Conservation (phyloP, 2,888 invertebrate genomes). For the Orchesella flavescens region DNA sequence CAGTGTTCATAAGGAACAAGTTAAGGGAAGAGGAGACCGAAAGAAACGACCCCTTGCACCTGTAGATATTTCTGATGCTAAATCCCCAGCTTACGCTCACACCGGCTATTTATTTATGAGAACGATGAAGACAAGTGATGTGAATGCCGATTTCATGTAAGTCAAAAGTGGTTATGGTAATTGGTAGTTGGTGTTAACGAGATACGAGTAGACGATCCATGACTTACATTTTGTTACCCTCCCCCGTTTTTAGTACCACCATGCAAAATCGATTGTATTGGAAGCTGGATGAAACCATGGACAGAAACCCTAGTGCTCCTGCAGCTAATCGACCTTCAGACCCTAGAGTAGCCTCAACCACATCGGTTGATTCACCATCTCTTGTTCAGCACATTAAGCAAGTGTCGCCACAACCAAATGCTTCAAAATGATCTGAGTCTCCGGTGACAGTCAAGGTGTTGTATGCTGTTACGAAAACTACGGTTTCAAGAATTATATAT, state of each 20-base stretch:
- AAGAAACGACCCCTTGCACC: constrained; percentile 60
- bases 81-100: constrained; percentile 58
- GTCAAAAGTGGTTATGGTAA: not conserved
- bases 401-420: constrained; percentile 26
- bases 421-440: constrained; percentile 22
- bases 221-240: no score
- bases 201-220: no score
- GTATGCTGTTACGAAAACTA: not conserved
- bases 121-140: constrained; percentile 63
- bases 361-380: constrained; percentile 47
- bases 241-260: constrained; percentile 60
- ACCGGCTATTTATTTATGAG: constrained; percentile 68
- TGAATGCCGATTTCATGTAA: constrained; percentile 69
- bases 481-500: not conserved
- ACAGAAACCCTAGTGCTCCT: constrained; percentile 47
- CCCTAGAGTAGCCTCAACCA: not conserved
- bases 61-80: constrained; percentile 47
- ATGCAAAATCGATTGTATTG: constrained; percentile 69
- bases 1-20: constrained; percentile 64
- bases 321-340: constrained; percentile 80
- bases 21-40: constrained; percentile 62
- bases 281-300: constrained; percentile 62
- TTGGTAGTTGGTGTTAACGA: no score
- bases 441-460: not conserved
- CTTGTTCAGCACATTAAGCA: constrained; percentile 50